Conservation (phyloP, 1,140 invertebrate genomes). For the Hetaerina americana region DNA sequence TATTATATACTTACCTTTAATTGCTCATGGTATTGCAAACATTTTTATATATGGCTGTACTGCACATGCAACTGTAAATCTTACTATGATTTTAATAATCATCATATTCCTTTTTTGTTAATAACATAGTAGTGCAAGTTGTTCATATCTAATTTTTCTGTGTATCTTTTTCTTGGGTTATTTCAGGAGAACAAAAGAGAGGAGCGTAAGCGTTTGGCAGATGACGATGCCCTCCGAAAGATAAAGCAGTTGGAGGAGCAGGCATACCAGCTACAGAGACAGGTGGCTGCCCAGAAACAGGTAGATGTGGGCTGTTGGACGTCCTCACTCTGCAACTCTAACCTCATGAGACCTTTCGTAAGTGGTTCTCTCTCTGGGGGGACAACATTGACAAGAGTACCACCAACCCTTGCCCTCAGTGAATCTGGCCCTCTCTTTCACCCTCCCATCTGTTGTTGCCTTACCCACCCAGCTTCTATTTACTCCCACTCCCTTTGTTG, state of each 20-base stretch:
- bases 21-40: too few species aligned
- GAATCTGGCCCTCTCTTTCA: too few species aligned
- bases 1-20: too few species aligned
- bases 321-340: slow-evolving; percentile 11
- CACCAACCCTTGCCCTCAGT: neutral
- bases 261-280: slow-evolving; percentile 67
- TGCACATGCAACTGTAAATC: too few species aligned
- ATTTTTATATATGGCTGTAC: too few species aligned
- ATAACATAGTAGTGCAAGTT: too few species aligned
- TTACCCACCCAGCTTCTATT: neutral
- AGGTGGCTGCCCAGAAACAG: slow-evolving; percentile 73
- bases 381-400: neutral
- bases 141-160: too few species aligned
- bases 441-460: neutral
- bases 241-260: slow-evolving; percentile 92
- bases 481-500: neutral
- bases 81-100: too few species aligned
- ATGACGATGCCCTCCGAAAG: slow-evolving; percentile 88
- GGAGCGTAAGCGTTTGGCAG: slow-evolving; percentile 80
- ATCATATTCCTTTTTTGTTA: too few species aligned
- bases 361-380: slow-evolving; percentile 8
- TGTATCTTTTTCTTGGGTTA: neutral
- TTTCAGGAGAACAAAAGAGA: slow-evolving; percentile 79
- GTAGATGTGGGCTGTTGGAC: slow-evolving; percentile 37
- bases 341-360: slow-evolving; percentile 17